Base-by-base conservation (phyloP, 1,140 invertebrate species). In the Cheumatopsyche charites region DNA sequence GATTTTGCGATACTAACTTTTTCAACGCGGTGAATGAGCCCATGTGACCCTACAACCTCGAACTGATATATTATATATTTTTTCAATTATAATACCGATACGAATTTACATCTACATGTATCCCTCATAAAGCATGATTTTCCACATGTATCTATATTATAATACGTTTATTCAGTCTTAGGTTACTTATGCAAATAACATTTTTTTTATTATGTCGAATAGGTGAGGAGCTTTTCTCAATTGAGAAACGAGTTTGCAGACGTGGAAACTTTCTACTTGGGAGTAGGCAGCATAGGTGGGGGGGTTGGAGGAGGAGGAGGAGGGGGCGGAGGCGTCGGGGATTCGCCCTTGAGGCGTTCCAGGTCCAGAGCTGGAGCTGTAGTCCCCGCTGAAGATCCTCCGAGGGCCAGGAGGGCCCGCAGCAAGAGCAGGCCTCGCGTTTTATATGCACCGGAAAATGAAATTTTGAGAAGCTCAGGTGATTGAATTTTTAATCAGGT, bases 171-270 rank as follows among this genome's bases (percentile, higher is more conserved):
- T n/a, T n/a, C n/a, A n/a, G n/a, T n/a, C n/a, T n/a, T n/a, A n/a
- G n/a, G n/a, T n/a, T n/a, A n/a, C n/a, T n/a, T n/a, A n/a, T n/a
- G n/a, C n/a, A n/a, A n/a, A n/a, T 42, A n/a, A 45, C 43, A 45
- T 4, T 3, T 1, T 45, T 45, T 45, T 42, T 42, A 42, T 42
- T 42, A 19, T 58, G 15, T 15, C 6, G 25, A 11, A 4, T 77
- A 93, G 91, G 91, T 97, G 1, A 87, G 94, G 72, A 96, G 94
- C 81, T 96, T 96, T 80, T 96, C 94, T 0, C 94, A 97, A 76
- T 81, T 97, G 41, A 88, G 94, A 45, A 94, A 95, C 78, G 94
- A 97, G 78, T 95, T 95, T 78, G 91, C 92, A 0, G 93, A 95
- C 76, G 91, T 95, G 42, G 93, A 95, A 79, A 95, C 93, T 11